Evolutionary conservation across 2,888 invertebrate species (phyloP), one percentile per base, ranked within the genome.

Genomic region (Ecdyonurus torrentis): DNA sequence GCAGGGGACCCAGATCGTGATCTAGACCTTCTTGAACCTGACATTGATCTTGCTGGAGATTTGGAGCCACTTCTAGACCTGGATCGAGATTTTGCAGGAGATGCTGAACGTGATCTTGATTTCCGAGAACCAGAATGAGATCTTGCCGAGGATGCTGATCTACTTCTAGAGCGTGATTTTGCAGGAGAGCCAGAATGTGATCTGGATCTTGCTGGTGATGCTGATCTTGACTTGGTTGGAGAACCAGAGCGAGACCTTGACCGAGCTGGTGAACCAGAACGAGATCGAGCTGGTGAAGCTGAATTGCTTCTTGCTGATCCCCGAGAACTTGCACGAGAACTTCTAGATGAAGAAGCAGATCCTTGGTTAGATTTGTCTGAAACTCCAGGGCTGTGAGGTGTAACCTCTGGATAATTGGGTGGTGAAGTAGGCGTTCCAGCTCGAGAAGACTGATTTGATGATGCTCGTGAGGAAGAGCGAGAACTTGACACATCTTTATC

Each of bases 81-180:
- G 22, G 72, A 73, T 50, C 69, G 67, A 24, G 68, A 65, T 3
- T 62, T 69, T 1, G 25, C 22, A 19, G 61, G 61, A 3, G 69
- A 68, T 52, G 68, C 65, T 18, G 69, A 71, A 20, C 67, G 69
- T 58, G 66, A 60, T 25, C 52, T 61, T 19, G 65, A 66, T 3
- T 65, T 64, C 23, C 71, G 71, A 5, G 68, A 71, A 19, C 66
- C 66, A 10, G 70, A 70, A 24, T 68, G 66, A 1, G 71, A 70
- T 58, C 67, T 66, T 10, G 67, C 65, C 64, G 69, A 67, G 2
- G 71, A 71, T 58, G 69, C 65, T 5, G 73, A 74, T 58, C 71
- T 66, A 25, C 72, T 71, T 66, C 69, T 63, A 23, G 65, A 65
- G 52, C 63, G 64, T 2, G 65, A 65, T 18, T 23, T 62, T 58